These are phyloP conservation scores for Cephus pulcher DNA, from an alignment of 2,888 invertebrate genomes.

Conservation along the genomic window DNA sequence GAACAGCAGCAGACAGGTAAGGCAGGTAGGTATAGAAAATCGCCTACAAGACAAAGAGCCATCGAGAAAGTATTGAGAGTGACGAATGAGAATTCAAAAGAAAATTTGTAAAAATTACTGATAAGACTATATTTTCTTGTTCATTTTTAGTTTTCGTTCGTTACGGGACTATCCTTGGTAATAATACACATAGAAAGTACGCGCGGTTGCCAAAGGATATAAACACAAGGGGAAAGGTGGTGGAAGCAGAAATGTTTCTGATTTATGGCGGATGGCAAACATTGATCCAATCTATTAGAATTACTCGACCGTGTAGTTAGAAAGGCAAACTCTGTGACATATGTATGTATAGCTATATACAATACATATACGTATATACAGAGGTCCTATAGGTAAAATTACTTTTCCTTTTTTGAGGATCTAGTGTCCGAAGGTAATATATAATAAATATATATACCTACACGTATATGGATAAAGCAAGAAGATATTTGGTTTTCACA, in stretches of 20 bases:
- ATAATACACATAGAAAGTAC: neutral
- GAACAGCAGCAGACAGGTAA: slow-evolving; percentile 2
- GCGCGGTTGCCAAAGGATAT: neutral
- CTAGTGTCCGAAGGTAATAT: neutral
- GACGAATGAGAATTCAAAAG: neutral
- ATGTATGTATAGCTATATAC: neutral
- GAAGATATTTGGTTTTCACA: neutral
- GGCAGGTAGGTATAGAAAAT: neutral
- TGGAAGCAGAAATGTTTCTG: slow-evolving; percentile 15
- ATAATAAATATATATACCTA: too few species aligned
- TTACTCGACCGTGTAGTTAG: slow-evolving; percentile 44
- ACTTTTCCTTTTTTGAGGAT: neutral
- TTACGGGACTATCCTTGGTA: neutral
- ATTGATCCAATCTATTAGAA: slow-evolving; percentile 52
- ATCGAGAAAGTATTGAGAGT: neutral
- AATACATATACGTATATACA: neutral
- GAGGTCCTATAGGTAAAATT: neutral
- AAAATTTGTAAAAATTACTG: neutral
- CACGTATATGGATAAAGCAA: neutral
- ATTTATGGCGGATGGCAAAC: slow-evolving; percentile 35
- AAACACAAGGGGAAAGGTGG: neutral
- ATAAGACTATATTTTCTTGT: neutral
- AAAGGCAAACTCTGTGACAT: slow-evolving; percentile 16
- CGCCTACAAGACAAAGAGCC: neutral
- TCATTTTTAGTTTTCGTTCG: neutral